Percentiles rank a stretch among this genome's conserved stretches.
These are phyloP conservation scores for Merops nubicus DNA, from an alignment of 2,113 vertebrate species.

Conservation along the genomic window DNA sequence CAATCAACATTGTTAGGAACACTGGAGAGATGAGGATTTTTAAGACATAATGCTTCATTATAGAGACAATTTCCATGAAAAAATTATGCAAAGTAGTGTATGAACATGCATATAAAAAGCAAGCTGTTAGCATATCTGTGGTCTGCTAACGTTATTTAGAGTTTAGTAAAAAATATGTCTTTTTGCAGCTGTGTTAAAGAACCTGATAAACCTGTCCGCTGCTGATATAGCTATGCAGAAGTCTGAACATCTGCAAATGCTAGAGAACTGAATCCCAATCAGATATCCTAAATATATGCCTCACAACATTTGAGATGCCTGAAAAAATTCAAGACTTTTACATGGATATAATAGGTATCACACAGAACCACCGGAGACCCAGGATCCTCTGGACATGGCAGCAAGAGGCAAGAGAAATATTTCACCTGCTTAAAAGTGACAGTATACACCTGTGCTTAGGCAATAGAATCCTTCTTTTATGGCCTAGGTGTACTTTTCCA, in stretches of 20 bases:
- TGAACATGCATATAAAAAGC: rapidly evolving
- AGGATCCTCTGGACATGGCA: background rate
- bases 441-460: background rate
- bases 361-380: background rate
- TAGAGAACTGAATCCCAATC: background rate
- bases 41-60: background rate
- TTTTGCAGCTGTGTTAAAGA: background rate
- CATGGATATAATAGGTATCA: background rate
- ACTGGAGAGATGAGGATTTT: background rate
- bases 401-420: background rate
- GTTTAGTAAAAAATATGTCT: background rate
- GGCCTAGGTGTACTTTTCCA: background rate
- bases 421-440: background rate
- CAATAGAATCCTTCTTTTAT: background rate
- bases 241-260: background rate
- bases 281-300: background rate
- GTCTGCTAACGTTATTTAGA: background rate
- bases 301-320: background rate
- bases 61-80: background rate
- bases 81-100: background rate
- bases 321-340: background rate
- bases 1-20: background rate
- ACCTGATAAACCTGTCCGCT: background rate
- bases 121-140: background rate
- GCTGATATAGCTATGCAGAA: background rate